Evolutionary conservation across 92 coral and sea anemone genomes (phyloP), one percentile per base, ranked within the genome.

Genomic region (Epizoanthus scotinus): DNA sequence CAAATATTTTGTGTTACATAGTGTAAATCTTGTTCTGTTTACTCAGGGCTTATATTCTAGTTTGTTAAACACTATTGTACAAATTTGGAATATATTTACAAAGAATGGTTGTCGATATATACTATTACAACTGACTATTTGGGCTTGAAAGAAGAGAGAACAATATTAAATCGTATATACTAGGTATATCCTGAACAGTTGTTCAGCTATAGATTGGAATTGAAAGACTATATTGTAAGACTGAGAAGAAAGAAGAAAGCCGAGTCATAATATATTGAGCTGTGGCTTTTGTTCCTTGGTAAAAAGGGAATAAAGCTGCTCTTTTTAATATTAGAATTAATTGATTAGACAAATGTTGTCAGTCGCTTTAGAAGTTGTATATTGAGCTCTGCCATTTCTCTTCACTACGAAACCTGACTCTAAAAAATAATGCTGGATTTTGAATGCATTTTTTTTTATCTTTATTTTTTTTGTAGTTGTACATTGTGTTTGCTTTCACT

Each of bases 51-150:
- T 64, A 60, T 58, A 63, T 14, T 6, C 8, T 38, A 26, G 44
- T 9, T 64, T 64, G 38, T 27, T 64, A 64, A 64, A 28, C 69
- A 29, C 69, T 29, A 38, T 38, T 64, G 14, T 64, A 64, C 69
- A 64, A 64, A 26, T 64, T 44, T 28, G 29, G 42, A 64, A 64
- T 27, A 34, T 27, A 64, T n/a, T 29, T 64, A 29, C 67, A 25
- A 26, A 24, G 22, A 10, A 25, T 7, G 12, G 67, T 62, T 6
- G 29, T 25, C 5, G 67, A 62, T 29, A 44, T 44, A 8, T 44
- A 44, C 0, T 44, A 44, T 44, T 44, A 44, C 15, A 7, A 12
- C 52, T 12, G 10, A 44, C n/a, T n/a, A 12, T 44, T 44, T n/a
- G n/a, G n/a, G n/a, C 52, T 44, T 44, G 52, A 44, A 44, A 44